phyloP scores from a whole-genome alignment of 2,888 invertebrate genomes.

The Mythimna loreyi region DNA sequence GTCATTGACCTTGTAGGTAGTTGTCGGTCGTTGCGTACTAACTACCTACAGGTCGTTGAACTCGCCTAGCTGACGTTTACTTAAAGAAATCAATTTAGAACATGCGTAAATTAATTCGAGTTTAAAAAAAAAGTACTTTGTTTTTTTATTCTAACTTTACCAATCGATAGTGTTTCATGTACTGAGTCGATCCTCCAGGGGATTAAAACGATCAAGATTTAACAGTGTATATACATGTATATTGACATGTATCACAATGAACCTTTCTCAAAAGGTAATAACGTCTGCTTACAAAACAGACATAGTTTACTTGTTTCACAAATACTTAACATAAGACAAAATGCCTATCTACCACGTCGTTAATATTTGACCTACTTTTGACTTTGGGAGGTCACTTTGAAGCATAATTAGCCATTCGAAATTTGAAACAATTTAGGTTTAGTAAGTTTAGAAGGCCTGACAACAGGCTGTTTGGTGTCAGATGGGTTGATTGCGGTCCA shows the following conservation, averaged over 20 bases:
- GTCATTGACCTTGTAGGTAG: too few relatives aligned
- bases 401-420: slow-evolving; percentile 11
- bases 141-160: too few relatives aligned
- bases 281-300: neutral
- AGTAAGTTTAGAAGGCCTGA: slow-evolving; percentile 16
- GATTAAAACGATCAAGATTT: too few relatives aligned
- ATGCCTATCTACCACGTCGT: slow-evolving; percentile 3
- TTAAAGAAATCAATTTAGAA: too few relatives aligned
- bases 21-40: too few relatives aligned
- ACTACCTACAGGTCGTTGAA: too few relatives aligned
- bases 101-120: too few relatives aligned
- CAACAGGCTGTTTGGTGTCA: slow-evolving; percentile 43
- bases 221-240: neutral
- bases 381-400: slow-evolving; percentile 31
- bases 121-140: too few relatives aligned
- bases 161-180: too few relatives aligned
- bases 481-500: slow-evolving; percentile 35
- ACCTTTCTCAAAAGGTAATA: neutral
- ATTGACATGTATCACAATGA: too few relatives aligned
- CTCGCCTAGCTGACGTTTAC: too few relatives aligned
- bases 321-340: slow-evolving; percentile 2
- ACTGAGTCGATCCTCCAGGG: too few relatives aligned
- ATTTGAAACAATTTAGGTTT: slow-evolving; percentile 38
- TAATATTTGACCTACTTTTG: slow-evolving; percentile 22
- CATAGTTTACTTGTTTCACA: slow-evolving; percentile 5